Conservation (phyloP, 2,797 vertebrate species). For the Trachurus trachurus region DNA sequence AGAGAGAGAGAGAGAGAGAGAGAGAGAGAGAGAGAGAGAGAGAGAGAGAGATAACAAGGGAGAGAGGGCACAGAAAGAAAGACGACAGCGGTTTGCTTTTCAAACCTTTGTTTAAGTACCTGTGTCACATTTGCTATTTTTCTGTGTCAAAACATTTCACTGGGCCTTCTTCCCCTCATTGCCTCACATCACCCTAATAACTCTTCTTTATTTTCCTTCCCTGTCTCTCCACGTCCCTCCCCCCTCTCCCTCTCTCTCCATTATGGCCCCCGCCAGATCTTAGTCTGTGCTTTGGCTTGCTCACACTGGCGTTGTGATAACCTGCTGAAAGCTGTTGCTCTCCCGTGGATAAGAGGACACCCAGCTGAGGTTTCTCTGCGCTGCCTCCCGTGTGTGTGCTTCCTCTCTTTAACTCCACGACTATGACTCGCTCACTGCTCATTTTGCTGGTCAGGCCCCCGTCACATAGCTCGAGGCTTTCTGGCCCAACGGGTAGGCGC, state of each 20-base stretch:
- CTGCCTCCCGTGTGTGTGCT: constrained; percentile 32
- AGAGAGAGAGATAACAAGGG: constrained; percentile 11
- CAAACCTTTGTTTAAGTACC: constrained; percentile 72
- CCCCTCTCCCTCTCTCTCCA: constrained; percentile 40
- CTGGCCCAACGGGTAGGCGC: constrained; percentile 55
- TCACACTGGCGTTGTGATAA: constrained; percentile 64
- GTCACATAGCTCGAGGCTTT: constrained; percentile 42
- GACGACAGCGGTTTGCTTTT: constrained; percentile 61
- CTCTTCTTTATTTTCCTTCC: constrained; percentile 73
- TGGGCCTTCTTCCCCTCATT: constrained; percentile 68
- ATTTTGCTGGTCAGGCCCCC: constrained; percentile 25
- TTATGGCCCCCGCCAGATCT: constrained; percentile 64
- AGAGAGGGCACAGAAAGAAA: constrained; percentile 33
- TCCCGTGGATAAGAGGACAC: constrained; percentile 62
- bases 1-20: constrained; percentile 26
- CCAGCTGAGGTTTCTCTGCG: constrained; percentile 50
- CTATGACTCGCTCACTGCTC: constrained; percentile 40
- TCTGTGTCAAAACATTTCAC: constrained; percentile 81
- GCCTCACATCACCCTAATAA: constrained; percentile 74
- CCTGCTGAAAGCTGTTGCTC: constrained; percentile 75
- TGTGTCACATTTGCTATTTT: constrained; percentile 76
- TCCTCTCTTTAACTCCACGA: constrained; percentile 40
- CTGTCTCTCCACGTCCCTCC: constrained; percentile 24
- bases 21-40: constrained; percentile 19
- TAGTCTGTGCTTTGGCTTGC: constrained; percentile 59